Percentiles rank a stretch among this genome's conserved stretches.
These are phyloP conservation scores for Lasiurus cinereus DNA, from an alignment of 2,113 vertebrate species.

Conservation along the genomic window DNA sequence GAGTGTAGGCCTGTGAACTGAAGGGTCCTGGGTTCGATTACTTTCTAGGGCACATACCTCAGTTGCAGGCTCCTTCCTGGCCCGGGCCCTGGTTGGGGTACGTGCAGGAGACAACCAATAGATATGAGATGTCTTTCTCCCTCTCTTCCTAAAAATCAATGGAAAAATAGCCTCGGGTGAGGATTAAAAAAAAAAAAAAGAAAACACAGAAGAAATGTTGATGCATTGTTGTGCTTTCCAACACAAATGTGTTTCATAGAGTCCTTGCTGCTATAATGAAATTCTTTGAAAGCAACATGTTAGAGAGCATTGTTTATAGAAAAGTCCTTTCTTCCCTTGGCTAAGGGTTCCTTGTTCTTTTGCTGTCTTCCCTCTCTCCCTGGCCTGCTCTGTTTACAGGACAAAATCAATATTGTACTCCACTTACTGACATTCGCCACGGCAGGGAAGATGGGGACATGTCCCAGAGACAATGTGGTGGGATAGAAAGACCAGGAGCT, in stretches of 20 bases:
- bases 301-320: constrained; percentile 66
- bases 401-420: constrained; percentile 71
- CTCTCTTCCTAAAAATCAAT: no score
- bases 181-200: no score
- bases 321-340: constrained; percentile 15
- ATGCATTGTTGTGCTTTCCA: constrained; percentile 72
- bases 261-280: constrained; percentile 55
- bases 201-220: constrained; percentile 46
- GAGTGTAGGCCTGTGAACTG: no score
- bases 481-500: constrained; percentile 5
- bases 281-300: constrained; percentile 74
- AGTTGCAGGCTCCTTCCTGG: no score
- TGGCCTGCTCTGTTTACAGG: constrained; percentile 38
- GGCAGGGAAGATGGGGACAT: constrained; percentile 19
- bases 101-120: no score
- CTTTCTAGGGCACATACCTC: no score
- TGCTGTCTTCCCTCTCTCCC: background rate
- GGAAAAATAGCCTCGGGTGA: no score
- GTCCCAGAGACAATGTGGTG: background rate
- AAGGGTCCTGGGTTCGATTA: no score
- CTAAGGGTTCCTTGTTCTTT: constrained; percentile 60
- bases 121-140: no score
- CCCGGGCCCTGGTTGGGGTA: no score
- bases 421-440: constrained; percentile 7
- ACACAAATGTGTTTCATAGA: constrained; percentile 71